A percentile compares a stretch with the other conserved stretches of the same genome.
Conservation (phyloP, 2,797 vertebrate genomes). For the Eupleurogrammus muticus region DNA sequence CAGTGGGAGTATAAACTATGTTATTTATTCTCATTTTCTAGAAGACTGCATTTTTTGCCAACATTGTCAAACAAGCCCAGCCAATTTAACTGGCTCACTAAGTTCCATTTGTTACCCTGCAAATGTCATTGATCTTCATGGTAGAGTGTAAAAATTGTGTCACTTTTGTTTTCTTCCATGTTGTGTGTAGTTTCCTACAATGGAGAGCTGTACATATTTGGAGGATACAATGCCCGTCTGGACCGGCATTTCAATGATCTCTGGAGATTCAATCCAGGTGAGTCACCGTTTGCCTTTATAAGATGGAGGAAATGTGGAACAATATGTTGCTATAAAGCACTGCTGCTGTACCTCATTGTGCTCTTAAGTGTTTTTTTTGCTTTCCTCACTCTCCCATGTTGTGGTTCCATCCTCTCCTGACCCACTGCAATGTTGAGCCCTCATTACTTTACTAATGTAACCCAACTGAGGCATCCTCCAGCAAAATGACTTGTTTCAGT, state of each 20-base stretch:
- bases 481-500: too few species aligned
- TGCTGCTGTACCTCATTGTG: background rate
- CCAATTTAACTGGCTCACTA: slow-evolving; percentile 5
- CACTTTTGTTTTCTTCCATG: slow-evolving; percentile 6
- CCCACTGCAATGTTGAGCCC: too few species aligned
- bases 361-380: background rate
- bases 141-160: background rate
- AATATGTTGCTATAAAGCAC: background rate
- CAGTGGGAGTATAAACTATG: background rate
- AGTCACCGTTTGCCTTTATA: slow-evolving; percentile 27
- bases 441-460: too few species aligned
- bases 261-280: slow-evolving; percentile 99
- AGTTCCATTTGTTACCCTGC: slow-evolving; percentile 6
- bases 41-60: slow-evolving; percentile 3
- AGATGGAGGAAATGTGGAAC: background rate
- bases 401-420: too few species aligned
- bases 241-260: slow-evolving; percentile 98
- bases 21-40: background rate
- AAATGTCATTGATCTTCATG: slow-evolving; percentile 21
- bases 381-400: too few species aligned
- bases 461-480: too few species aligned
- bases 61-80: slow-evolving; percentile 3
- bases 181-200: slow-evolving; percentile 91
- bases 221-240: slow-evolving; percentile 97
- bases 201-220: slow-evolving; percentile 96